Percentiles rank a stretch among this genome's conserved stretches.
Conservation (phyloP, 2,113 vertebrate genomes). For the Triplophysa siluroides region DNA sequence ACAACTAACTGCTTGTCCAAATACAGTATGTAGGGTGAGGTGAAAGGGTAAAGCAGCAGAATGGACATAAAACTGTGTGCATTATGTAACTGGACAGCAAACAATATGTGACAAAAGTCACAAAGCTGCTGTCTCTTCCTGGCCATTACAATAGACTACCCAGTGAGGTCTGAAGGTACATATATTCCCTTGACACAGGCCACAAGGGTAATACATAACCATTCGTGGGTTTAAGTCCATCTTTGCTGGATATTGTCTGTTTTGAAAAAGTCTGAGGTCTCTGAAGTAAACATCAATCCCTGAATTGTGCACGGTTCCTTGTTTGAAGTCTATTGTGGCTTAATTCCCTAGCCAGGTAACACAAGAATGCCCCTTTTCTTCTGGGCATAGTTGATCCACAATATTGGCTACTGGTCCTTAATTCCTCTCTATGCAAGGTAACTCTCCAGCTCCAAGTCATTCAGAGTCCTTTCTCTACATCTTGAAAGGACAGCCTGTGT, state of each 20-base stretch:
- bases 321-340: conserved; percentile 79
- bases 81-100: conserved; percentile 54
- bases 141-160: conserved; percentile 57
- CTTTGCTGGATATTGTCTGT: conserved; percentile 72
- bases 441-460: conserved; percentile 77
- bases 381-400: conserved; percentile 76
- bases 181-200: conserved; percentile 71
- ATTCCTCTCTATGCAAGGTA: conserved; percentile 76
- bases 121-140: conserved; percentile 62
- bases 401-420: conserved; percentile 82
- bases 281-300: conserved; percentile 77
- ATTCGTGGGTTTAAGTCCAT: conserved; percentile 69
- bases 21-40: conserved; percentile 39
- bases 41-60: conserved; percentile 47
- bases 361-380: conserved; percentile 78
- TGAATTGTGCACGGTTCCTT: conserved; percentile 75
- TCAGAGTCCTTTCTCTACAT: conserved; percentile 72
- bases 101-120: conserved; percentile 62
- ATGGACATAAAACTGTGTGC: conserved; percentile 49
- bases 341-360: conserved; percentile 79
- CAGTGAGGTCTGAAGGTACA: conserved; percentile 64
- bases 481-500: conserved; percentile 70
- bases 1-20: neutral
- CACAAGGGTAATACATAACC: conserved; percentile 69
- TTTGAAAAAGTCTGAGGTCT: conserved; percentile 76